Evolutionary conservation across 2,113 vertebrate species (phyloP).

Genomic region (Plecotus auritus): DNA sequence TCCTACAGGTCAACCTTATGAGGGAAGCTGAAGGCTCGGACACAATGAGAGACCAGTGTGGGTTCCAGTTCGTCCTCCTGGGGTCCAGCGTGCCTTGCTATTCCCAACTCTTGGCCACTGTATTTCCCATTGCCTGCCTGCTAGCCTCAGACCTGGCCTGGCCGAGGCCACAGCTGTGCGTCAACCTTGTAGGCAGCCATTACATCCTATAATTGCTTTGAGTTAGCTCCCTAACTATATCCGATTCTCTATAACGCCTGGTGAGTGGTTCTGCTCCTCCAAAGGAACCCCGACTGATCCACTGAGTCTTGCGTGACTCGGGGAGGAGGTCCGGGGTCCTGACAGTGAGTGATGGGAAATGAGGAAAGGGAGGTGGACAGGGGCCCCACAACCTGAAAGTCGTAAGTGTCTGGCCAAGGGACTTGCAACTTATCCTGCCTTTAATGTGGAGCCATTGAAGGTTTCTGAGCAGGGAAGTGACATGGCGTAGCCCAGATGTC

Average conservation of each 20-base stretch:
- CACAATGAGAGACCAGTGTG: accelerated
- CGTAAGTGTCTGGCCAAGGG: not conserved
- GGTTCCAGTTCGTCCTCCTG: accelerated
- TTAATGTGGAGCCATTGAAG: not conserved
- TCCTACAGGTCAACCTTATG: not conserved
- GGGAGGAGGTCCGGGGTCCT: not conserved
- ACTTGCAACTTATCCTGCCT: not conserved
- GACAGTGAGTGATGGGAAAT: not conserved
- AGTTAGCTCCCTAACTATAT: not conserved
- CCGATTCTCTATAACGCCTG: accelerated
- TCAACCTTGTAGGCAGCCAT: accelerated
- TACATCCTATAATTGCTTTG: not conserved
- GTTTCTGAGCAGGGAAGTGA: not conserved
- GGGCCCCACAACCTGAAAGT: no score
- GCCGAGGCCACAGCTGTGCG: not conserved
- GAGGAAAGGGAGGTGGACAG: not conserved
- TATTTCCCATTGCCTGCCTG: not conserved
- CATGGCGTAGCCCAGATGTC: not conserved
- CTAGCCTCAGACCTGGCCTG: not conserved
- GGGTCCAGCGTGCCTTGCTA: not conserved
- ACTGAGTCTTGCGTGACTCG: not conserved
- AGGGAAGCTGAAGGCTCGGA: not conserved
- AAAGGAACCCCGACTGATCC: no score
- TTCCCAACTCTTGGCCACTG: not conserved
- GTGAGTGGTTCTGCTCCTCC: not conserved